Evolutionary conservation across 2,888 invertebrate species (phyloP).

Genomic region (Caenorhabditis sp.): DNA sequence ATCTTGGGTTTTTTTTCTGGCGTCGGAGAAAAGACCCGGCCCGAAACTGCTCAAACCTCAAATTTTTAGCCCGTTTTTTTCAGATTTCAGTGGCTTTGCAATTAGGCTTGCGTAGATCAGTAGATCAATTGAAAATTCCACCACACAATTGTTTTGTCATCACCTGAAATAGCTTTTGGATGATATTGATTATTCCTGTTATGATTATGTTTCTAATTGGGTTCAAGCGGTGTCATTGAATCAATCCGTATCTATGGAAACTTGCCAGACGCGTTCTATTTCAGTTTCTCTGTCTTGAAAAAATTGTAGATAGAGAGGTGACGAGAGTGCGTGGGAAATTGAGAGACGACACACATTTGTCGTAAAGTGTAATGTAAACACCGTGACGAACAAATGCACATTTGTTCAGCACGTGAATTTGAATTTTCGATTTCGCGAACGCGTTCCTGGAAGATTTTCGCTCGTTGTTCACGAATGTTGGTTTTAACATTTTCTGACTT

Average conservation of each 20-base stretch:
- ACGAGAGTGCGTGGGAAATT: background rate
- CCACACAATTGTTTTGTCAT: no score
- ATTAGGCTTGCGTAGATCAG: no score
- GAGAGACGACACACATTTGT: background rate
- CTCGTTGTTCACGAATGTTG: no score
- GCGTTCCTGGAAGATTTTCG: background rate
- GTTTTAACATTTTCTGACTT: no score
- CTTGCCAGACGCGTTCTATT: background rate
- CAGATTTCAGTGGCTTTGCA: no score
- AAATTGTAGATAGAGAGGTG: background rate
- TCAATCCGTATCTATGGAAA: background rate
- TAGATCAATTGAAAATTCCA: background rate
- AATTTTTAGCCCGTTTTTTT: no score
- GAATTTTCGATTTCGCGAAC: background rate
- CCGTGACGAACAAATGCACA: slow-evolving; percentile 2
- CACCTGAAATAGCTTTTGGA: no score
- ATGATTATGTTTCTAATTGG: background rate
- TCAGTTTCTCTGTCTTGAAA: background rate
- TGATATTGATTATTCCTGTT: no score
- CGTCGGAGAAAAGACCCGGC: no score
- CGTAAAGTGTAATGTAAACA: background rate
- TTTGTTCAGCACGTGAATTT: slow-evolving; percentile 3
- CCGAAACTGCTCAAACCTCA: no score
- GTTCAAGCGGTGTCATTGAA: no score
- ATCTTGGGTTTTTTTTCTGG: no score